Base-by-base conservation (phyloP, 2,888 invertebrate species). In the Tipula vernalis region DNA sequence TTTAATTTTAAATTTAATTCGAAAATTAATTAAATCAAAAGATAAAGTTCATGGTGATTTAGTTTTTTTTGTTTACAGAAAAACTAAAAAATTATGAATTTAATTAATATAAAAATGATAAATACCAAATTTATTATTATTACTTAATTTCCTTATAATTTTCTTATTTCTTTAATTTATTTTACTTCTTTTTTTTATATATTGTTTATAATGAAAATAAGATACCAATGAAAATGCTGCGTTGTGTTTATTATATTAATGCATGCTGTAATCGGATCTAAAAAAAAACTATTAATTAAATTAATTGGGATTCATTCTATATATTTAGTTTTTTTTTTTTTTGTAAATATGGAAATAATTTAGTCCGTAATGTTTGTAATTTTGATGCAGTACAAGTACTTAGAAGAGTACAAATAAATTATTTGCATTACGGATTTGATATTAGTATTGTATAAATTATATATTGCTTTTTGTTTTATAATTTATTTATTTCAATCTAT, bases 231-330 rank as follows among this genome's bases (percentile, higher is more conserved):
- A 51, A 86, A 86, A 44, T 85, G 85, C 85, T 85, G 42, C 85
- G 85, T 42, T 85, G 85, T 85, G 85, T 85, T 85, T 85, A 42
- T 85, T 85, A 42, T 42, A 84, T 84, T 41, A 42, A 57, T 86
- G 86, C 86, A 86, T 86, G 86, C 86, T 86, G 86, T 86, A 86
- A 86, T 86, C 86, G 86, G 86, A 86, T 86, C 36, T 10, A 18
- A 18, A 36, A 36, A 12, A 28, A 71, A 71, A 28, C 71, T 10
- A 15, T 57, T 57, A 57, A 57, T 57, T 57, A 5, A n/a, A 51
- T 51, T 51, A 71, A 71, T 71, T 71, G 71, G 71, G 28, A 18
- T 71, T 28, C 4, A 71, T 71, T 71, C 71, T 71, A 28, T 28
- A 71, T 28, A 71, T 71, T 71, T 71, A 71, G 71, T 71, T 10